Conservation (phyloP, 2,797 vertebrate species). For the Squalus acanthias region DNA sequence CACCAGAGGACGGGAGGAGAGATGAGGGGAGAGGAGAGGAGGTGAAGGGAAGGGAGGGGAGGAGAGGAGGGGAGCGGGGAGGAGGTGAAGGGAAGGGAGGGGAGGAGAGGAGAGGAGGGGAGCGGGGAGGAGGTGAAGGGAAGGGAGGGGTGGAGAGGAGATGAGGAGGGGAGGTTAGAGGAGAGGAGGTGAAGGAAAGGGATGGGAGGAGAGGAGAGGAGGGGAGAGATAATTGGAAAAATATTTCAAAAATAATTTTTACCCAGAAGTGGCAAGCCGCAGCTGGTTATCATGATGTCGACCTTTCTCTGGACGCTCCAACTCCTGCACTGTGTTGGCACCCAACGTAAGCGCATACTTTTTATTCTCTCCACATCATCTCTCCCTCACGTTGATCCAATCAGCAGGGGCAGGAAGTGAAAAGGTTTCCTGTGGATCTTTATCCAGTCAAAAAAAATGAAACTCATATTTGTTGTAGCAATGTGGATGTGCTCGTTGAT, state of each 20-base stretch:
- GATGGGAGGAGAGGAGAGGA: neutral
- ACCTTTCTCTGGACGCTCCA: neutral
- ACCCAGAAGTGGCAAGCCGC: neutral
- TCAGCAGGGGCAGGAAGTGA: neutral
- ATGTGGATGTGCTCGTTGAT: neutral
- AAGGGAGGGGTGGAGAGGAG: neutral
- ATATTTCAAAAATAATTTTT: neutral
- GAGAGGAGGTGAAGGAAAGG: neutral
- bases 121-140: neutral
- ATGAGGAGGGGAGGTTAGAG: neutral
- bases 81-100: neutral
- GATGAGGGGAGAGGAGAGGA: too few species aligned
- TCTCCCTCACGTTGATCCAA: neutral
- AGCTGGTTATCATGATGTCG: neutral
- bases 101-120: neutral
- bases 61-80: neutral
- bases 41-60: too few species aligned
- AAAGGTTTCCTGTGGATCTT: neutral
- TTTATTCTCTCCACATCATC: neutral
- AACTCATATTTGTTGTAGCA: neutral
- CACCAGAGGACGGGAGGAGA: too few species aligned
- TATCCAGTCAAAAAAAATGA: neutral
- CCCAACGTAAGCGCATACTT: neutral
- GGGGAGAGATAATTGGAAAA: neutral
- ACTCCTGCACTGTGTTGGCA: neutral